Percentiles rank a stretch among this genome's conserved stretches.
These are phyloP conservation scores for Catharus minimus DNA, from an alignment of 2,113 vertebrate genomes.

Conservation along the genomic window DNA sequence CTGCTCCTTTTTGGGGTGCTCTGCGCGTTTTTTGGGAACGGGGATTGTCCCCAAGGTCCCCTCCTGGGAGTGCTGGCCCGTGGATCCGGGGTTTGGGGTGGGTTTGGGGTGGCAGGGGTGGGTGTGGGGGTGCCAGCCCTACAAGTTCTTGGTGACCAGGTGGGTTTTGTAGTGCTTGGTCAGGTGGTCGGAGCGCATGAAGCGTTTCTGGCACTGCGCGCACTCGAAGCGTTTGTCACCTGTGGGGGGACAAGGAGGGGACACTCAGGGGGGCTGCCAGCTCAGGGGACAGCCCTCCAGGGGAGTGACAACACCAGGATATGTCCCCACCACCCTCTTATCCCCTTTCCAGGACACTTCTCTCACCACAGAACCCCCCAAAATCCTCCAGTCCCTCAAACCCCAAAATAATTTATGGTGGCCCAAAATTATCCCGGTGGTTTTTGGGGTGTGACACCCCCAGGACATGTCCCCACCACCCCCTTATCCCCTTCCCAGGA, in stretches of 20 bases:
- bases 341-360: too few relatives aligned
- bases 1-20: background rate
- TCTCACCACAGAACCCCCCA: too few relatives aligned
- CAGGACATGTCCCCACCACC: too few relatives aligned
- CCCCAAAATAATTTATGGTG: too few relatives aligned
- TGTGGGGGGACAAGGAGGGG: slow-evolving; percentile 16
- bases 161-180: slow-evolving; percentile 99
- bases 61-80: background rate
- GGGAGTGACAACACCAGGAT: too few relatives aligned
- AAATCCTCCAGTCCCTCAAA: too few relatives aligned
- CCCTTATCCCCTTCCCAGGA: accelerated
- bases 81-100: background rate
- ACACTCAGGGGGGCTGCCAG: background rate
- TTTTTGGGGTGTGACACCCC: background rate
- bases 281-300: too few relatives aligned
- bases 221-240: slow-evolving; percentile 98
- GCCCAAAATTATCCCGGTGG: too few relatives aligned
- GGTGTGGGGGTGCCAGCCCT: slow-evolving; percentile 39
- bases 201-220: slow-evolving; percentile 96
- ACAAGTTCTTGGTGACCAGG: slow-evolving; percentile 98
- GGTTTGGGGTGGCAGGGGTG: background rate
- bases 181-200: slow-evolving; percentile 97
- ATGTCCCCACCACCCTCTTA: too few relatives aligned
- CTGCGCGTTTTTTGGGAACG: background rate
- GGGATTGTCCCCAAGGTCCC: background rate